These are phyloP conservation scores for Cephus cinctus DNA, from an alignment of 1,140 invertebrate species.

Conservation along the genomic window DNA sequence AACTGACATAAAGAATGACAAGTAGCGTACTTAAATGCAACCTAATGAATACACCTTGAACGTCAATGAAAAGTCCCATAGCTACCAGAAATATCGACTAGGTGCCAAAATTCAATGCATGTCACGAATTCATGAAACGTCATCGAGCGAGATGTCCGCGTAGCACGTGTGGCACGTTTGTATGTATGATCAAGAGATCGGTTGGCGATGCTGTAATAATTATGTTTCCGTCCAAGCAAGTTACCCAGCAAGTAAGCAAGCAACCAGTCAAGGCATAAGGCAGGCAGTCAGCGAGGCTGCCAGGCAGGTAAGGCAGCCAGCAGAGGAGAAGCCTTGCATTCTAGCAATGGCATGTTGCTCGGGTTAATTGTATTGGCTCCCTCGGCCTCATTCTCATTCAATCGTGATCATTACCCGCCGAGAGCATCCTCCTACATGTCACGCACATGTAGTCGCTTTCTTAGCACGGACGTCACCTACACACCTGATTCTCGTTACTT, in stretches of 20 bases:
- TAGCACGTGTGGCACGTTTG: slow-evolving; percentile 17
- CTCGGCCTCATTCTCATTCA: slow-evolving; percentile 50
- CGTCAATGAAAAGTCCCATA: too few relatives aligned
- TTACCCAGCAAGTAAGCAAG: too few relatives aligned
- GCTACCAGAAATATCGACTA: too few relatives aligned
- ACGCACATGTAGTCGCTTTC: slow-evolving; percentile 13
- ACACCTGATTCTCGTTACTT: too few relatives aligned
- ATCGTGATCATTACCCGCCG: slow-evolving; percentile 47
- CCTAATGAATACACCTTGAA: too few relatives aligned
- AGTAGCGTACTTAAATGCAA: too few relatives aligned
- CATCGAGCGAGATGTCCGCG: too few relatives aligned
- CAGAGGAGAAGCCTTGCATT: slow-evolving; percentile 23
- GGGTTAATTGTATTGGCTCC: slow-evolving; percentile 48
- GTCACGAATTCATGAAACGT: too few relatives aligned
- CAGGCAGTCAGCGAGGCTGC: slow-evolving; percentile 14
- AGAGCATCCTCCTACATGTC: slow-evolving; percentile 44
- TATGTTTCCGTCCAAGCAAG: slow-evolving; percentile 20
- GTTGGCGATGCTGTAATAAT: slow-evolving; percentile 35
- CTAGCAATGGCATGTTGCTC: slow-evolving; percentile 39
- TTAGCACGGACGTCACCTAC: neutral
- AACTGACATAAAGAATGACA: too few relatives aligned
- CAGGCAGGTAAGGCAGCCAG: neutral
- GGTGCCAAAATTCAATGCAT: too few relatives aligned
- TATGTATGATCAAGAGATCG: slow-evolving; percentile 26
- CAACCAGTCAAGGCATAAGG: too few relatives aligned